Evolutionary conservation across 37 sponge, comb jelly and placozoan genomes (phyloP), one percentile per base, ranked within the genome.

Genomic region (Ephydatia muelleri): DNA sequence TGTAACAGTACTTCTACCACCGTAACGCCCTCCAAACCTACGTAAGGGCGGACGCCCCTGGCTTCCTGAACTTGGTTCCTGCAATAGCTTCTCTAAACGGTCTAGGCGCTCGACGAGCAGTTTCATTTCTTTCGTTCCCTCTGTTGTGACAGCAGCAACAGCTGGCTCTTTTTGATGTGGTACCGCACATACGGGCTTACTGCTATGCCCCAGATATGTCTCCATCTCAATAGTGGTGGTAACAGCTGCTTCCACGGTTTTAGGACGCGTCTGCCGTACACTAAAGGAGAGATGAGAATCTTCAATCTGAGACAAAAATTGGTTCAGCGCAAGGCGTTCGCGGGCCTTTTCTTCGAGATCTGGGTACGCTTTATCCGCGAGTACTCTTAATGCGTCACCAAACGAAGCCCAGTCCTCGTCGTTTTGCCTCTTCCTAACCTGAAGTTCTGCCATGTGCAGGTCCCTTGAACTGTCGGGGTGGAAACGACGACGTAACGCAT

Each of bases 271-370:
- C 69, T 68, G 69, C 29, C 29, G 26, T 28, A 68, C 69, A 68
- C 69, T 68, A 68, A 68, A 68, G 29, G 69, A n/a, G 69, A 68
- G 26, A 5, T 68, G 69, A 29, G 69, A 28, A n/a, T n/a, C 28
- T 68, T n/a, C 29, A n/a, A 68, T n/a, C 69, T 68, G 69, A n/a
- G 26, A 28, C 26, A 68, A 28, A 28, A 68, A 68, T n/a, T 28
- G 69, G 29, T 68, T 28, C 28, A 68, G 26, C 29, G 69, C 69
- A 68, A 68, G 69, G 28, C 29, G 69, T 68, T 68, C 69, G 29
- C 69, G 69, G 29, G 69, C 69, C n/a, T 40, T 49, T n/a, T 77
- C 77, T 38, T 81, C 72, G 21, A 68, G 29, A n/a, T n/a, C 26
- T 28, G 69, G 69, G 69, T 68, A 68, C 28, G 28, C 69, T 28